These are phyloP conservation scores for Lepus timidus DNA, from an alignment of 2,113 vertebrate species.

Conservation along the genomic window DNA sequence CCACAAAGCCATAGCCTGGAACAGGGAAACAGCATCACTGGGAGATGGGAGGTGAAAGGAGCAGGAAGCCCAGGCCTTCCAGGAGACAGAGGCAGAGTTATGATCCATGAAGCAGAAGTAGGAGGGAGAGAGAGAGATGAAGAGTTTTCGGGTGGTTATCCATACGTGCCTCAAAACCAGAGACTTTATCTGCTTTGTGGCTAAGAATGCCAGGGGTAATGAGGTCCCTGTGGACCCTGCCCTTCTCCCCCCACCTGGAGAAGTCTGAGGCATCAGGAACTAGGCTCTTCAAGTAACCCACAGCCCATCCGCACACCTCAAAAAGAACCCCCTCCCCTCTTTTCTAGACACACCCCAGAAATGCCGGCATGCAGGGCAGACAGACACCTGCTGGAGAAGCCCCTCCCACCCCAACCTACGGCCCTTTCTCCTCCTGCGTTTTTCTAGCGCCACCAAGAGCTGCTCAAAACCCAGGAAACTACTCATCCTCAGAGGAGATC, in stretches of 20 bases:
- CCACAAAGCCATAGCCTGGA: conserved; percentile 96
- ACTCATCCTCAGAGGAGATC: background rate
- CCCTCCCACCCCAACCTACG: background rate
- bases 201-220: background rate
- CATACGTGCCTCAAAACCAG: background rate
- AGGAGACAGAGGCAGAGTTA: conserved; percentile 36
- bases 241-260: background rate
- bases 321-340: background rate
- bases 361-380: conserved; percentile 5
- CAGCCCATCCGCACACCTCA: background rate
- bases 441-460: background rate
- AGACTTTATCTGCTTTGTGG: background rate
- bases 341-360: conserved; percentile 18
- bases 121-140: background rate
- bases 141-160: background rate
- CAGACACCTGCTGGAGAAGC: background rate
- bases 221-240: background rate
- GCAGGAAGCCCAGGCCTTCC: background rate
- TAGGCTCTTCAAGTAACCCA: background rate
- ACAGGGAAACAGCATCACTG: conserved; percentile 66
- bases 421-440: background rate
- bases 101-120: background rate
- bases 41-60: background rate
- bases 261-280: background rate
- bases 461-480: background rate